A percentile compares a stretch with the other conserved stretches of the same genome.
phyloP scores from a whole-genome alignment of 2,888 invertebrate genomes.

The Cloeon dipterum region DNA sequence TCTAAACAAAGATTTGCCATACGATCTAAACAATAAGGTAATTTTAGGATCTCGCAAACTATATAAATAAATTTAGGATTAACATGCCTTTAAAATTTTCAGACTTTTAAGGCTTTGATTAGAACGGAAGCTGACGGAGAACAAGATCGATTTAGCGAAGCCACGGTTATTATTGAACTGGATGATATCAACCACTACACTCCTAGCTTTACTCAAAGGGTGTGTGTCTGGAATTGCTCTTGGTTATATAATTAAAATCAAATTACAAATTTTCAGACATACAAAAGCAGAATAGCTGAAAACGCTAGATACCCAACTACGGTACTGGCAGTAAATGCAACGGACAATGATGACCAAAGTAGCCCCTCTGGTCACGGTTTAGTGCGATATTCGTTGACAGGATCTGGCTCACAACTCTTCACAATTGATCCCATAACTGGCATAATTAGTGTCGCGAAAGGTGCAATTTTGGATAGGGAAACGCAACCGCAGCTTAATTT shows the following conservation, averaged over 20 bases:
- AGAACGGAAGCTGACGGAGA: constrained; percentile 1
- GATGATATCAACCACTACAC: constrained; percentile 57
- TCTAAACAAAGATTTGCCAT: constrained; percentile 49
- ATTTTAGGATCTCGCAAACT: background rate
- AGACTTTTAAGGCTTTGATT: background rate
- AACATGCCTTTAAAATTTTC: background rate
- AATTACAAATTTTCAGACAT: constrained; percentile 21
- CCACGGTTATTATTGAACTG: constrained; percentile 42
- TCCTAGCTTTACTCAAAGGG: constrained; percentile 34
- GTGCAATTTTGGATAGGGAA: constrained; percentile 48
- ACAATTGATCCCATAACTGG: constrained; percentile 45
- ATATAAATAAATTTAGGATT: background rate
- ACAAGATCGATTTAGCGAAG: constrained; percentile 16
- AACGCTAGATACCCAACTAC: constrained; percentile 40
- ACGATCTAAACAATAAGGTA: constrained; percentile 40
- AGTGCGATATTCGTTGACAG: constrained; percentile 43
- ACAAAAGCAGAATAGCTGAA: constrained; percentile 45
- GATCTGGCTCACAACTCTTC: constrained; percentile 50
- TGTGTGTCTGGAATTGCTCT: constrained; percentile 4
- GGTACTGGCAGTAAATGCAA: constrained; percentile 42
- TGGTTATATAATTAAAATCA: background rate
- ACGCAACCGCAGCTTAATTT: constrained; percentile 41
- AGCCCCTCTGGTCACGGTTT: constrained; percentile 40
- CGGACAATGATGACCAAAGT: constrained; percentile 38
- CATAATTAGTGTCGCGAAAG: constrained; percentile 35